Evolutionary conservation across 1,140 invertebrate genomes (phyloP).

Genomic region (Magallana gigas): DNA sequence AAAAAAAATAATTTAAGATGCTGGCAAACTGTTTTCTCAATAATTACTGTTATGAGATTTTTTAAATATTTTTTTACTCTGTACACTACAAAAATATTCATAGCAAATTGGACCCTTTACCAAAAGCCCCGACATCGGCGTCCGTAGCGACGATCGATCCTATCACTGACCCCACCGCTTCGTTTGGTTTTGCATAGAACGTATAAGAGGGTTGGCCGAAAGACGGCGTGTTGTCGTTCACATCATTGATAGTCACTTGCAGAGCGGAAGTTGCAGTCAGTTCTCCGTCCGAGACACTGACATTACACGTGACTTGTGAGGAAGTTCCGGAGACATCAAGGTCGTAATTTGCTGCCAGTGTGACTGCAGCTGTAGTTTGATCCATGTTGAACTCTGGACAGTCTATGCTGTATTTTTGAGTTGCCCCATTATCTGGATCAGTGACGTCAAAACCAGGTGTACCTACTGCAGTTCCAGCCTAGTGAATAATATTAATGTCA

Average conservation of each 20-base stretch:
- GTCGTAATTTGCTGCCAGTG: constrained; percentile 39
- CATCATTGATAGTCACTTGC: constrained; percentile 32
- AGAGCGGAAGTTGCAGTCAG: constrained; percentile 30
- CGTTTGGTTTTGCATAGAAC: constrained; percentile 12
- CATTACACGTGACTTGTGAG: constrained; percentile 32
- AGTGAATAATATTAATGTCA: neutral
- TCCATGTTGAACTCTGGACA: constrained; percentile 40
- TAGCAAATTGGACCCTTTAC: neutral
- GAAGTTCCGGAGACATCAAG: constrained; percentile 28
- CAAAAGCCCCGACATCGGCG: constrained; percentile 37
- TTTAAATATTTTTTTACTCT: too few species aligned
- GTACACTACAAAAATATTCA: too few species aligned
- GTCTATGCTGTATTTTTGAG: constrained; percentile 32
- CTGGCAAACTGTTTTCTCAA: too few species aligned
- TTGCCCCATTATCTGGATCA: constrained; percentile 46
- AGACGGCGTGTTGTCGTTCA: constrained; percentile 45
- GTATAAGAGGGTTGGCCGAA: constrained; percentile 39
- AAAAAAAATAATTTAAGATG: too few species aligned
- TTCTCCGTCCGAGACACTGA: constrained; percentile 40
- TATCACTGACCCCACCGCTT: constrained; percentile 22
- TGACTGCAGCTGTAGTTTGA: constrained; percentile 28
- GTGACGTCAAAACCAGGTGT: constrained; percentile 43
- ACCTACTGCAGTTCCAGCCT: constrained; percentile 39
- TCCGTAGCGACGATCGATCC: constrained; percentile 38
- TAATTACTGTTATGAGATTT: too few species aligned